A percentile compares a stretch with the other conserved stretches of the same genome.
Evolutionary conservation across 2,113 vertebrate genomes (phyloP).

Genomic region (Condylura cristata): DNA sequence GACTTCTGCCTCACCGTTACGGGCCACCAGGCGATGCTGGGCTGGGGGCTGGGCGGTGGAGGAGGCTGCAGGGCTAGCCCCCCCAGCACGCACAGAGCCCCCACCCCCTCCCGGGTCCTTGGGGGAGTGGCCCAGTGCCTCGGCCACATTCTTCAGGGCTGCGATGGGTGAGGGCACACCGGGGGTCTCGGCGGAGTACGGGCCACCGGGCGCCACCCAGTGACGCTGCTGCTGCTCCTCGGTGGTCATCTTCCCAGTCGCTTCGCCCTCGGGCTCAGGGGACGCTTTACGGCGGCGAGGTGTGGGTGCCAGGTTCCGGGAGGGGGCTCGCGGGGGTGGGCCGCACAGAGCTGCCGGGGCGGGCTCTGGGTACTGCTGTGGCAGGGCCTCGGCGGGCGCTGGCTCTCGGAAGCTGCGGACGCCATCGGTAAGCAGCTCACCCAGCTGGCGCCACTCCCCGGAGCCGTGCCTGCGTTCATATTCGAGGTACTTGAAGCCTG

Average conservation of each 20-base stretch:
- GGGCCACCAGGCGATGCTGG: slow-evolving; percentile 86
- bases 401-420: slow-evolving; percentile 92
- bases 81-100: slow-evolving; percentile 85
- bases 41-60: slow-evolving; percentile 85
- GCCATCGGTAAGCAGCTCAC: slow-evolving; percentile 90
- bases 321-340: slow-evolving; percentile 74
- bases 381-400: slow-evolving; percentile 87
- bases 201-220: slow-evolving; percentile 67
- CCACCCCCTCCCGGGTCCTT: slow-evolving; percentile 86
- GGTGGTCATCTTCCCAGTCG: slow-evolving; percentile 78
- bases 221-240: slow-evolving; percentile 86
- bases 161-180: slow-evolving; percentile 89
- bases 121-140: slow-evolving; percentile 90
- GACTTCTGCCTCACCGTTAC: slow-evolving; percentile 88
- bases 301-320: slow-evolving; percentile 83
- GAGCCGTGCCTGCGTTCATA: slow-evolving; percentile 91
- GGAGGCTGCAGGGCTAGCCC: slow-evolving; percentile 88
- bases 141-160: slow-evolving; percentile 89
- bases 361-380: slow-evolving; percentile 88
- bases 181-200: slow-evolving; percentile 76
- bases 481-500: slow-evolving; percentile 92
- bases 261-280: slow-evolving; percentile 89
- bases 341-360: slow-evolving; percentile 82
- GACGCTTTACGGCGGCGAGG: slow-evolving; percentile 89
- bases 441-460: slow-evolving; percentile 92